phyloP scores from a whole-genome alignment of 1,140 invertebrate species.

The Nautilus pompilius region DNA sequence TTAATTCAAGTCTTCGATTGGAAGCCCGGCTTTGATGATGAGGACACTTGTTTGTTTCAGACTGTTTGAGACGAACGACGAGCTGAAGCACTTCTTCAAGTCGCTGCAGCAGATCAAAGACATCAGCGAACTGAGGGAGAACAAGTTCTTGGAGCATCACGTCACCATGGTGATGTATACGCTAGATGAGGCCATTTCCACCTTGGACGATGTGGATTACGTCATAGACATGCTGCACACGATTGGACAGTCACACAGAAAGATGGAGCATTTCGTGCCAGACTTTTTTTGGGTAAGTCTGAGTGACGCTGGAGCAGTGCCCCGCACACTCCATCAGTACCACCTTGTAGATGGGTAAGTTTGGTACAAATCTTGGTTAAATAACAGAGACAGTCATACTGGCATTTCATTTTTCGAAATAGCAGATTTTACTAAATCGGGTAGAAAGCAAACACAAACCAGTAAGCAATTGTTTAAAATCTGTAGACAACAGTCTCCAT shows the following conservation, averaged over 20 bases:
- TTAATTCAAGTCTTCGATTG: too few relatives aligned
- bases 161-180: conserved; percentile 85
- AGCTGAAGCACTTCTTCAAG: conserved; percentile 74
- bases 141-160: conserved; percentile 76
- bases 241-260: conserved; percentile 75
- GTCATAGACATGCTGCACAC: conserved; percentile 79
- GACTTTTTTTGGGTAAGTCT: conserved; percentile 26
- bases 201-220: conserved; percentile 77
- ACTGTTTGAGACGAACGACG: conserved; percentile 82
- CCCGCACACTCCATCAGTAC: too few relatives aligned
- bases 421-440: too few relatives aligned
- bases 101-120: conserved; percentile 77
- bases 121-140: conserved; percentile 75
- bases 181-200: conserved; percentile 75
- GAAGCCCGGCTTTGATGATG: too few relatives aligned
- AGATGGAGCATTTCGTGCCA: conserved; percentile 20
- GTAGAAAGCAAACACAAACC: too few relatives aligned
- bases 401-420: too few relatives aligned
- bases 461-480: too few relatives aligned
- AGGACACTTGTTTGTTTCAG: conserved; percentile 57
- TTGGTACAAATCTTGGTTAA: too few relatives aligned
- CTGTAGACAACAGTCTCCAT: too few relatives aligned
- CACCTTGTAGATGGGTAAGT: too few relatives aligned
- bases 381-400: too few relatives aligned
- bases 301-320: neutral